These are phyloP conservation scores for Phallusia fumigata DNA, from an alignment of 23 tunicate genomes.

Conservation along the genomic window DNA sequence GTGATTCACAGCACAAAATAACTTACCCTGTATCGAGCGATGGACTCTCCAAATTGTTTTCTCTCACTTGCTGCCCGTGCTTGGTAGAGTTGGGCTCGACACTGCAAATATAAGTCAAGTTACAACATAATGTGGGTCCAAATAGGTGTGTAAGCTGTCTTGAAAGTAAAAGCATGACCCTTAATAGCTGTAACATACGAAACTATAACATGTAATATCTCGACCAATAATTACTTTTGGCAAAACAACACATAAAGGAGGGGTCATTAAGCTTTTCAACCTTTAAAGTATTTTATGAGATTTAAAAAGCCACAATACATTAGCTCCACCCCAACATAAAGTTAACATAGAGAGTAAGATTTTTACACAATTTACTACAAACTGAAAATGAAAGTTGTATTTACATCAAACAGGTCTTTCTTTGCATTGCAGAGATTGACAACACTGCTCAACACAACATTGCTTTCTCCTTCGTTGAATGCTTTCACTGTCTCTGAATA, in stretches of 20 bases:
- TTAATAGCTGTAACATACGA: too few relatives aligned
- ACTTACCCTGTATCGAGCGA: constrained; percentile 73
- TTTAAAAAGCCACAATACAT: too few relatives aligned
- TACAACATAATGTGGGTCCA: not conserved
- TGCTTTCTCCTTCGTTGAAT: constrained; percentile 40
- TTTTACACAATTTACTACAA: not conserved
- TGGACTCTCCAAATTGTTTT: constrained; percentile 79
- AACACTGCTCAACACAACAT: constrained; percentile 21
- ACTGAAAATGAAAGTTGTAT: not conserved
- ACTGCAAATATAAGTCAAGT: constrained; percentile 38
- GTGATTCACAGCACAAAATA: not conserved
- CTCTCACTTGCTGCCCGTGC: constrained; percentile 52
- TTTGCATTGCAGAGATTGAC: constrained; percentile 29
- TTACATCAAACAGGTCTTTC: constrained; percentile 75
- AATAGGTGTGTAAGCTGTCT: too few relatives aligned
- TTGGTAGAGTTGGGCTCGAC: constrained; percentile 79
- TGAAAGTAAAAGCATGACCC: too few relatives aligned
- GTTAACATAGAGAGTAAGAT: too few relatives aligned
- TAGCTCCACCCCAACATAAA: too few relatives aligned
- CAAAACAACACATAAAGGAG: too few relatives aligned
- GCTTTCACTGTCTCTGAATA: constrained; percentile 68
- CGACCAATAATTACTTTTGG: too few relatives aligned
- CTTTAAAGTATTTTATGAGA: too few relatives aligned
- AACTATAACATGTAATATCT: too few relatives aligned
- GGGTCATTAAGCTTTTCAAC: too few relatives aligned